Evolutionary conservation across 92 coral and sea anemone genomes (phyloP).

Genomic region (Zoanthus sansibaricus): DNA sequence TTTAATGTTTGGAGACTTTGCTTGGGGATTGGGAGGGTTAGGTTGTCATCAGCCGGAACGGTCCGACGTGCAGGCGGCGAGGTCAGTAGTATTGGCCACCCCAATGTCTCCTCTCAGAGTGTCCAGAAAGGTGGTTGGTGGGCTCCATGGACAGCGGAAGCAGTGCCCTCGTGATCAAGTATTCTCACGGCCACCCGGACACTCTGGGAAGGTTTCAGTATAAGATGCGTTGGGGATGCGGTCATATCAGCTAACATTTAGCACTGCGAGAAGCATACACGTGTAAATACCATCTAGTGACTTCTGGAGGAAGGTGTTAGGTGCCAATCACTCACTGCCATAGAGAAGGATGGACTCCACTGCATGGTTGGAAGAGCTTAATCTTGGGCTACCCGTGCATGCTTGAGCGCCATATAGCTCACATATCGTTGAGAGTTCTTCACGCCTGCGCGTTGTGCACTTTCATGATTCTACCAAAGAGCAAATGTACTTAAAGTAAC

Average conservation of each 20-base stretch:
- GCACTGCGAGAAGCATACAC: conserved; percentile 21
- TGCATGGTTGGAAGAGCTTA: conserved; percentile 51
- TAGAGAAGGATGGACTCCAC: conserved; percentile 64
- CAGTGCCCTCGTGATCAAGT: background rate
- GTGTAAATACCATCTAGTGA: conserved; percentile 45
- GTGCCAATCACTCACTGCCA: conserved; percentile 53
- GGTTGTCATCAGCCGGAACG: too few relatives aligned
- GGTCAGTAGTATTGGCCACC: too few relatives aligned
- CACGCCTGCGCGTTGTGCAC: conserved; percentile 36
- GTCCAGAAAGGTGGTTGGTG: too few relatives aligned
- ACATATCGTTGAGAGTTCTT: conserved; percentile 35
- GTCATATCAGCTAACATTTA: conserved; percentile 39
- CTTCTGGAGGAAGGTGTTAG: conserved; percentile 21
- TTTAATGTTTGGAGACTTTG: too few relatives aligned
- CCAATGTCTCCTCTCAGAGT: too few relatives aligned
- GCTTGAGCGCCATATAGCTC: conserved; percentile 46
- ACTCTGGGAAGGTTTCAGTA: conserved; percentile 8
- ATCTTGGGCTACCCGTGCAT: conserved; percentile 25
- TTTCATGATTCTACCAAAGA: conserved; percentile 21
- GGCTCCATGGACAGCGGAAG: background rate
- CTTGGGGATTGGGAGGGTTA: too few relatives aligned
- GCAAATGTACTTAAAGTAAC: conserved; percentile 57
- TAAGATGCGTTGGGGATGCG: background rate
- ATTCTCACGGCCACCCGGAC: conserved; percentile 4
- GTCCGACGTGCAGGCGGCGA: too few relatives aligned